These are phyloP conservation scores for Mastigias papua DNA, from an alignment of 30 jellyfish, hydroid and myxozoan genomes.

Conservation along the genomic window DNA sequence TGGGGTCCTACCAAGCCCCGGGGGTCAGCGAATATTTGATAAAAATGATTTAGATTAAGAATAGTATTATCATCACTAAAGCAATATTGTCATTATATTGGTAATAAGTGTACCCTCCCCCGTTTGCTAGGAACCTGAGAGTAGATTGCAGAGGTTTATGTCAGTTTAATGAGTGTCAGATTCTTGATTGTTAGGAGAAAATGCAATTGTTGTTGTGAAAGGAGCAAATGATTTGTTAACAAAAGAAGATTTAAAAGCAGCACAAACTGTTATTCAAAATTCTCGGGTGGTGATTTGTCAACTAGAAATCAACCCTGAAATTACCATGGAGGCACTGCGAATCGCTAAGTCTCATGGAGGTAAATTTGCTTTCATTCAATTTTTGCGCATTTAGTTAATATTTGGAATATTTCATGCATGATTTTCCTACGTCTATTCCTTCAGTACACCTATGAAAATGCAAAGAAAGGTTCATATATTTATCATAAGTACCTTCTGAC, in stretches of 20 bases:
- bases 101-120: too few species aligned
- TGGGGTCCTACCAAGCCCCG: too few species aligned
- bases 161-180: not conserved
- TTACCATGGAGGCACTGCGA: conserved; percentile 77
- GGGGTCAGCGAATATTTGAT: too few species aligned
- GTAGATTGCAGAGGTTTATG: not conserved
- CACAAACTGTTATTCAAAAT: conserved; percentile 42
- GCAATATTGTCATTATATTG: too few species aligned
- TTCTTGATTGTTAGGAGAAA: conserved; percentile 76
- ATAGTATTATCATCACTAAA: too few species aligned
- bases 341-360: conserved; percentile 79
- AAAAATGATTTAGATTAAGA: too few species aligned
- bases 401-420: too few species aligned
- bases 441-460: too few species aligned
- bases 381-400: not conserved
- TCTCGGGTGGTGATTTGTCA: conserved; percentile 91
- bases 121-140: too few species aligned
- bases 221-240: conserved; percentile 92
- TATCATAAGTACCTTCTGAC: too few species aligned
- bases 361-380: not conserved
- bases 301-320: conserved; percentile 80
- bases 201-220: conserved; percentile 89
- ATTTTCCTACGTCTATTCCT: too few species aligned
- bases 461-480: too few species aligned
- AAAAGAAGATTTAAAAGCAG: conserved; percentile 70